Percentiles rank a stretch among this genome's conserved stretches.
phyloP scores from a whole-genome alignment of 1,140 invertebrate genomes.

The Macrobrachium nipponense region DNA sequence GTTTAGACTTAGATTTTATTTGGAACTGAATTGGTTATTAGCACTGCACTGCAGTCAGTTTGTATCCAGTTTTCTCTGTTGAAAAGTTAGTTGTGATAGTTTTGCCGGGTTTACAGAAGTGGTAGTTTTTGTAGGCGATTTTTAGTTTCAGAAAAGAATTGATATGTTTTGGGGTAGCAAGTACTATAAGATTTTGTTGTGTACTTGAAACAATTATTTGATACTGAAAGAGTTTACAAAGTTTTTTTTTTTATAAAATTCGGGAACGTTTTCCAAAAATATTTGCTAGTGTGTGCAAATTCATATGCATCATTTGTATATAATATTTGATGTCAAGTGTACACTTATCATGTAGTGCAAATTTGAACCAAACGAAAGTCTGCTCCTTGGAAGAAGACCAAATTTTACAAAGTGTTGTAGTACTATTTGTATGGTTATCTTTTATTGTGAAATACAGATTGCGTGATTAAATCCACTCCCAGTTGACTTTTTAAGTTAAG shows the following conservation, averaged over 20 bases:
- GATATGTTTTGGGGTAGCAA: too few relatives aligned
- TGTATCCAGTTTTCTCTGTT: slow-evolving; percentile 45
- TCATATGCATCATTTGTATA: not conserved
- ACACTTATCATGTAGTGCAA: not conserved
- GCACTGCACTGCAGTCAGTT: slow-evolving; percentile 30
- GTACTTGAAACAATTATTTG: too few relatives aligned
- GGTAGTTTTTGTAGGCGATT: slow-evolving; percentile 21
- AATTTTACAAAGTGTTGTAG: not conserved
- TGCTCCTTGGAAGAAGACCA: not conserved
- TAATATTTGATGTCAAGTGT: slow-evolving; percentile 22
- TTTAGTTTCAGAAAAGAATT: not conserved
- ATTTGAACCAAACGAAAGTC: slow-evolving; percentile 7
- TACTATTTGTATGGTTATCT: not conserved
- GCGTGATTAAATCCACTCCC: not conserved
- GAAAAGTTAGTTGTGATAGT: slow-evolving; percentile 53
- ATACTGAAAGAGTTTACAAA: too few relatives aligned
- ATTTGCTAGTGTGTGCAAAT: not conserved
- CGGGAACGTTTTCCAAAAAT: too few relatives aligned
- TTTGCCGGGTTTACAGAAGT: slow-evolving; percentile 45
- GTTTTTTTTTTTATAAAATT: too few relatives aligned
- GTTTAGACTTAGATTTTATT: not conserved
- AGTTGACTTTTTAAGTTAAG: slow-evolving; percentile 4
- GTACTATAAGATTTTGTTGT: too few relatives aligned
- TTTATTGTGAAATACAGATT: not conserved
- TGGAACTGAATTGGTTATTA: slow-evolving; percentile 19